Evolutionary conservation across 2,797 vertebrate genomes (phyloP).

Genomic region (Bradypodion pumilum): DNA sequence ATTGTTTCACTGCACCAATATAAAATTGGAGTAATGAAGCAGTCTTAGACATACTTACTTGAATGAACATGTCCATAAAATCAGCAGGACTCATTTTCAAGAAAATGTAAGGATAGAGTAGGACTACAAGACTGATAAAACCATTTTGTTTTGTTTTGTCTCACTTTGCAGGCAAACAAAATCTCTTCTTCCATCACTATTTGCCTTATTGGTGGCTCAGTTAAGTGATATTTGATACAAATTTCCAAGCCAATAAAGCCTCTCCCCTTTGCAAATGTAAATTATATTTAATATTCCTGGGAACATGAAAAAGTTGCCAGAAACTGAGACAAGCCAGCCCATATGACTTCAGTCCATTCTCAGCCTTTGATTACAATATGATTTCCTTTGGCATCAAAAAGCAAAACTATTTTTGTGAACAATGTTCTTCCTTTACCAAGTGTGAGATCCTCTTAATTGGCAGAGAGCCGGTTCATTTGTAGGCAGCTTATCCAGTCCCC

Average conservation of each 20-base stretch:
- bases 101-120: neutral
- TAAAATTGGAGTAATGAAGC: neutral
- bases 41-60: neutral
- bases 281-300: slow-evolving; percentile 82
- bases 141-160: slow-evolving; percentile 9
- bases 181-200: slow-evolving; percentile 23
- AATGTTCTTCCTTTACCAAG: slow-evolving; percentile 83
- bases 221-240: slow-evolving; percentile 73
- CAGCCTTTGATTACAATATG: slow-evolving; percentile 85
- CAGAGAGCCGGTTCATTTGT: slow-evolving; percentile 66
- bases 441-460: slow-evolving; percentile 74
- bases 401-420: slow-evolving; percentile 85
- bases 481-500: slow-evolving; percentile 67
- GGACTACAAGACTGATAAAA: neutral
- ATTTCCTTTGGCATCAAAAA: slow-evolving; percentile 85
- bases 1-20: neutral
- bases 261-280: slow-evolving; percentile 74
- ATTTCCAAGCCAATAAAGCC: slow-evolving; percentile 72
- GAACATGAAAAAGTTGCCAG: slow-evolving; percentile 76
- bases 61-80: slow-evolving; percentile 5
- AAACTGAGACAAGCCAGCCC: slow-evolving; percentile 75
- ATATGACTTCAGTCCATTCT: slow-evolving; percentile 86
- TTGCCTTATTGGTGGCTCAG: slow-evolving; percentile 46
- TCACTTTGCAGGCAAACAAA: slow-evolving; percentile 51
- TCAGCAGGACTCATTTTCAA: neutral